Base-by-base conservation (phyloP, 2,888 invertebrate genomes). In the Parelbella ahira region DNA sequence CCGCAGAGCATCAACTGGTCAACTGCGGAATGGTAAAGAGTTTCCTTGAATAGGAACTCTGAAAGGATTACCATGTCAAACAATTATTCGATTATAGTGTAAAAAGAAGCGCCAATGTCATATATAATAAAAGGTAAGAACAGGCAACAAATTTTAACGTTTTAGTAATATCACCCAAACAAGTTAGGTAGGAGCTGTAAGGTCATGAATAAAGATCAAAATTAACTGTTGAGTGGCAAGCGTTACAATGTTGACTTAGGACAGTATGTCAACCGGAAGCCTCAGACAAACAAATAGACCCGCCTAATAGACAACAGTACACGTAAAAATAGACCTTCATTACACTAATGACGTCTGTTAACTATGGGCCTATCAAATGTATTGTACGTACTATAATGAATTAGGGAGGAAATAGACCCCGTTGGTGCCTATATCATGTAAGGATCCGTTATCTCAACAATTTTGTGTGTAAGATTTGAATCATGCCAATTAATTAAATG, bases 391-490 rank as follows among this genome's bases (percentile, higher is more conserved):
- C 37, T 29, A 15, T 29, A 29, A 43, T 36, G 36, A 45, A 33
- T 38, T 41, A 32, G 33, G 23, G 33, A 42, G 21, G 25, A 30
- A 43, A 37, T 30, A 25, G n/a, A 32, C 38, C 42, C 19, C n/a
- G 28, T 21, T 11, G 15, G 23, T 8, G n/a, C 43, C 48, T 53
- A 30, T 57, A 60, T 63, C 60, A 58, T 61, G 51, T 51, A 27
- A 44, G 47, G 44, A 41, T 51, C 58, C 62, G 61, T 64, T 63
- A 63, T 64, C 59, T 58, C 58, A 56, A 51, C 54, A 64, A 64
- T 68, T 62, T 67, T 63, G 61, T 67, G 63, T 68, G 62, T 67
- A 55, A 56, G 59, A 63, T 62, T 66, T 57, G 61, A 58, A 59
- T 57, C 63, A 69, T 71, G 63, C 62, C 63, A 68, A 67, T 72